Base-by-base conservation (phyloP, 1,140 invertebrate genomes). In the Drosophila bifasciata region DNA sequence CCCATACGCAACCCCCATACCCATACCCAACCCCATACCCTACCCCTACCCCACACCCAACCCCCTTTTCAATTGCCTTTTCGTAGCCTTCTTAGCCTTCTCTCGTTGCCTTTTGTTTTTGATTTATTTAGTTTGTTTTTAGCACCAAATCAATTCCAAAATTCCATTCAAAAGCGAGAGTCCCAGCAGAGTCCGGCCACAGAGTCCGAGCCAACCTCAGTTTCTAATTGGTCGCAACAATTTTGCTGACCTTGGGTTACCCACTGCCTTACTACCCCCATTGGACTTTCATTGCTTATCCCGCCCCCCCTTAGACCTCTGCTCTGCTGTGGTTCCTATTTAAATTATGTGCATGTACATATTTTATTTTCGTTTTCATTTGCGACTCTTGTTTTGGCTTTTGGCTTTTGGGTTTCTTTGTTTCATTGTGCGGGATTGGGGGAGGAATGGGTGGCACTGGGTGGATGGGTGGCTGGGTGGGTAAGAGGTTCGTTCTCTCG, bases 331-430 rank as follows among this genome's bases (percentile, higher is more conserved):
- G 32, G 32, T 3, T 67, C 32, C 44, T 49, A 83, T 81, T 73
- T 50, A 83, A 81, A 81, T 83, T 52, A 68, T 83, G 61, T 68
- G 61, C 70, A 81, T 77, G 78, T 81, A 21, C 19, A 21, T 21
- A 73, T 77, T 80, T 81, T 59, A 59, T 57, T 81, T 80, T 81
- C 72, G 60, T 76, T 76, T 69, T 57, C 21, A 69, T 55, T 69
- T 77, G 67, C 43, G 57, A 71, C 71, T 80, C 55, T 55, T 58
- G 70, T 69, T 77, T 61, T 39, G 57, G 66, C 71, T 80, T 58
- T 55, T 58, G 70, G 71, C 71, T 73, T 75, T 50, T 49, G 67
- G 63, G 57, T 25, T 61, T 53, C 48, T 68, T 67, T 63, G 55
- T 74, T 79, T 69, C 23, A n/a, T n/a, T n/a, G n/a, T n/a, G n/a